These are phyloP conservation scores for Cantharis nigra DNA, from an alignment of 2,888 invertebrate genomes.

Conservation along the genomic window DNA sequence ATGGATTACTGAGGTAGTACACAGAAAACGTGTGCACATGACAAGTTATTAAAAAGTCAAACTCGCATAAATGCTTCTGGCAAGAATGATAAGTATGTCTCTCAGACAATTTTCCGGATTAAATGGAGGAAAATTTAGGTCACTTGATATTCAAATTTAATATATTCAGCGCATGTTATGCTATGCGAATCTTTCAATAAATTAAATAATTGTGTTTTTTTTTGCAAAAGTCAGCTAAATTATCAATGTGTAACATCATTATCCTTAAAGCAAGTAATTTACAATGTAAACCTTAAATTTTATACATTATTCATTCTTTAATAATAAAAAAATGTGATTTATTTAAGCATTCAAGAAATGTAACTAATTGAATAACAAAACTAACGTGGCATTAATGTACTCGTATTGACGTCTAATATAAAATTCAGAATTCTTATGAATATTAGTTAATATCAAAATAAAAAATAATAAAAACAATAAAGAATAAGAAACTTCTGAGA, in stretches of 20 bases:
- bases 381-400: no score
- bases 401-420: no score
- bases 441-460: no score
- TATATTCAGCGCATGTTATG: conserved; percentile 6
- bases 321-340: no score
- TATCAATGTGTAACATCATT: background rate
- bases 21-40: background rate
- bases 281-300: no score
- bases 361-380: no score
- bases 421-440: no score
- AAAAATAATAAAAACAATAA: no score
- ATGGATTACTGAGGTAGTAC: background rate
- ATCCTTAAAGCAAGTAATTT: background rate
- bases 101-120: conserved; percentile 4
- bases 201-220: background rate
- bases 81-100: conserved; percentile 7
- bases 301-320: no score
- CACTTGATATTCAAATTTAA: conserved; percentile 1
- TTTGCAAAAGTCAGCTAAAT: background rate
- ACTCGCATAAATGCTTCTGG: background rate
- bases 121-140: conserved; percentile 9
- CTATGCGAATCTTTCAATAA: background rate
- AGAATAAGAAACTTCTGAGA: no score
- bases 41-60: background rate
- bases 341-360: no score